These are phyloP conservation scores for Pantelozetes paolii DNA, from an alignment of 2,888 invertebrate species.

Conservation along the genomic window DNA sequence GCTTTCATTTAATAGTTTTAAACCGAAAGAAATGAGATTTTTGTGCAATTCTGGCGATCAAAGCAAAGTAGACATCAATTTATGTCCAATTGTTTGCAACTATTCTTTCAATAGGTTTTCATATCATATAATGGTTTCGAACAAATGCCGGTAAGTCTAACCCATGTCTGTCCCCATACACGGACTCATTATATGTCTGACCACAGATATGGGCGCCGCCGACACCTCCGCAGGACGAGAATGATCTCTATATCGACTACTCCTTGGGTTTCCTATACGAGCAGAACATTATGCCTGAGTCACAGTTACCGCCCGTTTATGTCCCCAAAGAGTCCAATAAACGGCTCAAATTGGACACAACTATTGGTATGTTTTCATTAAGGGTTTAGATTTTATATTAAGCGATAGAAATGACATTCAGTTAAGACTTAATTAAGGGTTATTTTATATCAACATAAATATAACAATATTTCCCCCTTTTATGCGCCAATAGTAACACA, in stretches of 20 bases:
- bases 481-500: too few species aligned
- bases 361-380: slow-evolving; percentile 46
- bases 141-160: slow-evolving; percentile 54
- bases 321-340: slow-evolving; percentile 68
- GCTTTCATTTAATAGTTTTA: slow-evolving; percentile 27
- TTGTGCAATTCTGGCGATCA: slow-evolving; percentile 37
- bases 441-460: too few species aligned
- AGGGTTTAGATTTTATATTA: too few species aligned
- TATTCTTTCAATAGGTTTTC: slow-evolving; percentile 50
- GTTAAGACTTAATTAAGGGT: too few species aligned
- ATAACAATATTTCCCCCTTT: too few species aligned
- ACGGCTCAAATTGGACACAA: slow-evolving; percentile 64
- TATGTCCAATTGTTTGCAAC: slow-evolving; percentile 6
- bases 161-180: neutral
- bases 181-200: neutral
- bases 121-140: slow-evolving; percentile 49
- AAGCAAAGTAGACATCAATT: slow-evolving; percentile 3
- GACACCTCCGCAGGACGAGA: slow-evolving; percentile 88
- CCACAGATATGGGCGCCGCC: slow-evolving; percentile 80
- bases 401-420: too few species aligned
- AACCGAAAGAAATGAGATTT: slow-evolving; percentile 49
- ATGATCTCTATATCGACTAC: slow-evolving; percentile 83
- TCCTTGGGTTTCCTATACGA: slow-evolving; percentile 81
- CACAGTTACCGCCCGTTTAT: slow-evolving; percentile 72
- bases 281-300: slow-evolving; percentile 65